phyloP scores from a whole-genome alignment of 2,797 vertebrate genomes.

The Margarornis squamiger region DNA sequence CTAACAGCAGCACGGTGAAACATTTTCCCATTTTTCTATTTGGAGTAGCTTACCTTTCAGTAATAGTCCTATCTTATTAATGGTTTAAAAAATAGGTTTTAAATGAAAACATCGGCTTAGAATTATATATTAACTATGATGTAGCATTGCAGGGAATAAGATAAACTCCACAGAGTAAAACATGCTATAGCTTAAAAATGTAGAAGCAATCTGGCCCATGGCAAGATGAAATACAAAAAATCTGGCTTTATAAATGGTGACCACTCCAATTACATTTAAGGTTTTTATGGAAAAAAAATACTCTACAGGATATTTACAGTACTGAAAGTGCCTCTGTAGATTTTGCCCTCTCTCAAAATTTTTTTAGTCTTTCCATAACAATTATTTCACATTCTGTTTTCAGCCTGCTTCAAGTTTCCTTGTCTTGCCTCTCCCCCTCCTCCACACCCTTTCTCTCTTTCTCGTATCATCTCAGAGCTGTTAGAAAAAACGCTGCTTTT shows the following conservation, averaged over 20 bases:
- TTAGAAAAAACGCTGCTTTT: constrained; percentile 29
- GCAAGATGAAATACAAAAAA: neutral
- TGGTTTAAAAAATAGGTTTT: neutral
- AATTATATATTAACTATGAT: neutral
- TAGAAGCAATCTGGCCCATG: neutral
- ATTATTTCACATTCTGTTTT: constrained; percentile 53
- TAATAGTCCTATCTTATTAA: neutral
- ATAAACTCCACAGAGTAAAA: neutral
- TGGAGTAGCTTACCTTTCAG: neutral
- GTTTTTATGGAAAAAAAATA: neutral
- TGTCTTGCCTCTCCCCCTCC: constrained; percentile 25
- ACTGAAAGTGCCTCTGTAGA: neutral
- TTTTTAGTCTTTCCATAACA: constrained; percentile 30
- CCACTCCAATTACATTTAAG: neutral
- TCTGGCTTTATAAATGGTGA: neutral
- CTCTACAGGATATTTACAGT: neutral
- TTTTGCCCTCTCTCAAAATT: neutral
- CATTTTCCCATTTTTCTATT: neutral
- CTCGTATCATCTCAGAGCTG: constrained; percentile 55
- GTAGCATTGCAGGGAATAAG: neutral
- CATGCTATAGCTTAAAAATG: neutral
- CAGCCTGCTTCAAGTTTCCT: constrained; percentile 18
- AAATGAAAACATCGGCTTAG: neutral
- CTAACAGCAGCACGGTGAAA: neutral
- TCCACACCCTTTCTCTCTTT: constrained; percentile 28